Conservation (phyloP, 2,113 vertebrate genomes). For the Murina feae region DNA sequence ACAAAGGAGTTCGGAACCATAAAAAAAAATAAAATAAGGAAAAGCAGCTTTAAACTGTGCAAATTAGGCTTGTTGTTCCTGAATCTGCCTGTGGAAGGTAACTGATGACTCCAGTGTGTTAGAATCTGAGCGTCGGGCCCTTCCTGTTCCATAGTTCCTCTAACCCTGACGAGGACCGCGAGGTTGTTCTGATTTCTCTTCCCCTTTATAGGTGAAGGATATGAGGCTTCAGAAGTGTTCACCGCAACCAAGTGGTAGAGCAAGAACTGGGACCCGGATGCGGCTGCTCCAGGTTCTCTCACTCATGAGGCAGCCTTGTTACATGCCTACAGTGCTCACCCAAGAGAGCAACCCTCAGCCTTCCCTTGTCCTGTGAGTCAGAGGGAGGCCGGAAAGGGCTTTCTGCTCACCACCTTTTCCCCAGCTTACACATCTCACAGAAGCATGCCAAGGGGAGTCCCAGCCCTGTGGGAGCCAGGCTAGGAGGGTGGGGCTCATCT, state of each 20-base stretch:
- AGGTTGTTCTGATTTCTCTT: not conserved
- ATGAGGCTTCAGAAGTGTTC: not conserved
- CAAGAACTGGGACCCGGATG: not conserved
- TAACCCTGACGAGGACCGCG: not conserved
- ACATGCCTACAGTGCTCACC: not conserved
- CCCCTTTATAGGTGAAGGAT: not conserved
- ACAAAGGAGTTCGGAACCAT: not conserved
- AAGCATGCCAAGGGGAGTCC: not conserved
- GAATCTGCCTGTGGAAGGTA: too few relatives aligned
- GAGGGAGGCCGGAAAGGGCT: not conserved
- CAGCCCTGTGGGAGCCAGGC: not conserved
- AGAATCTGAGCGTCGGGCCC: not conserved
- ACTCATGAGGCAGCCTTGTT: not conserved
- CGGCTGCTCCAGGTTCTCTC: not conserved
- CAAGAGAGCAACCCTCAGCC: not conserved
- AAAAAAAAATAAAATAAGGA: not conserved
- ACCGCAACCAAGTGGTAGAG: not conserved
- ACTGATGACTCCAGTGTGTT: not conserved
- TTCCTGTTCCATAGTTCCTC: not conserved
- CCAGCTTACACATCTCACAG: not conserved
- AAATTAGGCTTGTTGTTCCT: not conserved
- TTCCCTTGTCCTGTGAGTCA: conserved; percentile 55
- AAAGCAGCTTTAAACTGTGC: not conserved
- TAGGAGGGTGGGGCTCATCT: not conserved
- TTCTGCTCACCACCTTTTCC: not conserved